Percentiles rank a stretch among this genome's conserved stretches.
Conservation (phyloP, 2,888 invertebrate species). For the Fragum fragum region DNA sequence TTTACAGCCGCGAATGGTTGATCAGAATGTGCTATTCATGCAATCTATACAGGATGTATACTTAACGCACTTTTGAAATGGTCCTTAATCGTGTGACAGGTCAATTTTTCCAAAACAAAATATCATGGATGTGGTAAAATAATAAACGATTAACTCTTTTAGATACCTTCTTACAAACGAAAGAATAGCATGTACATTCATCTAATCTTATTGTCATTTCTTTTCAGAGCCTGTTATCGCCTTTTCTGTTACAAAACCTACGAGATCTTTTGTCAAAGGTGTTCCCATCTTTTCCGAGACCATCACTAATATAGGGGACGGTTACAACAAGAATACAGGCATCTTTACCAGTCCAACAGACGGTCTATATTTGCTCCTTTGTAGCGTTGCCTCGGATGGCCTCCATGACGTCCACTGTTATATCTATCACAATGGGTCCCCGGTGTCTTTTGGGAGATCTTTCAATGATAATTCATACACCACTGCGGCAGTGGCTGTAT, state of each 20-base stretch:
- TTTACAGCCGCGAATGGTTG: too few relatives aligned
- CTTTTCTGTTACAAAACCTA: background rate
- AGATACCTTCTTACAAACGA: too few relatives aligned
- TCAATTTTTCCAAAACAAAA: too few relatives aligned
- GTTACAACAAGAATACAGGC: background rate
- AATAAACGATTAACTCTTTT: too few relatives aligned
- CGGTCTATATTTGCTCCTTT: background rate
- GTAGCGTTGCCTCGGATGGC: background rate
- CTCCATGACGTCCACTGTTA: background rate
- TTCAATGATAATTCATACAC: background rate
- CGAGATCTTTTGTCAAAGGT: background rate
- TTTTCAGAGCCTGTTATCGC: background rate
- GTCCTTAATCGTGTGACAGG: too few relatives aligned
- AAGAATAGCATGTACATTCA: too few relatives aligned
- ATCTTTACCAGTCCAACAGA: background rate
- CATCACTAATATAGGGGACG: conserved; percentile 1
- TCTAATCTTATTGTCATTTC: too few relatives aligned
- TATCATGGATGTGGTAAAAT: too few relatives aligned
- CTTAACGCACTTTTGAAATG: too few relatives aligned
- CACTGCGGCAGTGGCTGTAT: background rate
- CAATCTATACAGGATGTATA: too few relatives aligned
- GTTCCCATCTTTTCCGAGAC: background rate
- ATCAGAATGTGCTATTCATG: too few relatives aligned
- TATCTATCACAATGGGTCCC: background rate
- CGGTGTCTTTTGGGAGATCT: background rate